phyloP scores from a whole-genome alignment of 2,113 vertebrate species.

The Tragelaphus strepsiceros region DNA sequence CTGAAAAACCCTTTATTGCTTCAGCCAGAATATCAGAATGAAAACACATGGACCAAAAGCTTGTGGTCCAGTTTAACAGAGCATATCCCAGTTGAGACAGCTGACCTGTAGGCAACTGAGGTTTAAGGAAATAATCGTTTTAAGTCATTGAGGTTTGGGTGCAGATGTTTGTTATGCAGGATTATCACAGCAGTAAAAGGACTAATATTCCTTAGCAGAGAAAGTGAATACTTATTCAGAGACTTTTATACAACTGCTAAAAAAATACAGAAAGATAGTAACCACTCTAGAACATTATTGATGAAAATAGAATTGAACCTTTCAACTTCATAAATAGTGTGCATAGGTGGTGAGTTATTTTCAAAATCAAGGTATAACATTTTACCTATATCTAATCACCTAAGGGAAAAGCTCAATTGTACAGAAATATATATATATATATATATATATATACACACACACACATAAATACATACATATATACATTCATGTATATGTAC shows the following conservation, averaged over 20 bases:
- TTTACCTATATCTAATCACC: not conserved
- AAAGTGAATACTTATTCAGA: not conserved
- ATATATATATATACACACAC: not conserved
- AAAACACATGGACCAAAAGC: not conserved
- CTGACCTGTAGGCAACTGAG: not conserved
- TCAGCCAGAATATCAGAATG: not conserved
- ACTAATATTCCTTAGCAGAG: not conserved
- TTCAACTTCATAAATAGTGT: not conserved
- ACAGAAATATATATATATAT: not conserved
- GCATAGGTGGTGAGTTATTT: not conserved
- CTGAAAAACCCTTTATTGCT: not conserved
- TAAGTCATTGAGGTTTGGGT: not conserved
- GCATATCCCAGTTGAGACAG: not conserved
- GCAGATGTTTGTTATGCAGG: not conserved
- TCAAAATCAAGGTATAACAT: not conserved
- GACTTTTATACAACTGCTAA: not conserved
- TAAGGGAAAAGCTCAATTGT: not conserved
- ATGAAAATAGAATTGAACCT: not conserved
- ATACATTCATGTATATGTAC: no score
- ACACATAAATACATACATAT: not conserved
- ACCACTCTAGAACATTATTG: fast-evolving
- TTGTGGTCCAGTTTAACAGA: not conserved
- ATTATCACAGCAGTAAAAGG: not conserved
- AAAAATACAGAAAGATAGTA: not conserved
- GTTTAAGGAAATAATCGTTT: not conserved